Evolutionary conservation across 1,140 invertebrate species (phyloP).

Genomic region (Zaprionus tsacasi): DNA sequence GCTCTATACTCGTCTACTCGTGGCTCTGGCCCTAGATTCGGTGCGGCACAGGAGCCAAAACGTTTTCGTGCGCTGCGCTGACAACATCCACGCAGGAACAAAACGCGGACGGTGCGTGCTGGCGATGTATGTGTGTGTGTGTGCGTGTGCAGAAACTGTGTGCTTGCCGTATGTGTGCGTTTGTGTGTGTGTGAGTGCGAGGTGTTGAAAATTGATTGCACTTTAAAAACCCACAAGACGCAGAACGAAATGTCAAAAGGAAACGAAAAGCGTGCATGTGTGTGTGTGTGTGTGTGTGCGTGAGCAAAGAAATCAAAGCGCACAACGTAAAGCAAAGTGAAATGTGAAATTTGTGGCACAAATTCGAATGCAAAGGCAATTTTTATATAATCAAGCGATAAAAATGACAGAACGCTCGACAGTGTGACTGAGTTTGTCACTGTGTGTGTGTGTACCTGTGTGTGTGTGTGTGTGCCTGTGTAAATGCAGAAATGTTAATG

Average conservation of each 20-base stretch:
- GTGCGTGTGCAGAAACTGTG: conserved; percentile 46
- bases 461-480: conserved; percentile 46
- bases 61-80: conserved; percentile 81
- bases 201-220: conserved; percentile 74
- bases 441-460: conserved; percentile 20
- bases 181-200: conserved; percentile 36
- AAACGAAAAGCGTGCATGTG: conserved; percentile 5
- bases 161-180: conserved; percentile 11
- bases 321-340: conserved; percentile 9
- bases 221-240: conserved; percentile 61
- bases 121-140: conserved; percentile 16
- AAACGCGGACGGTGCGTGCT: conserved; percentile 75
- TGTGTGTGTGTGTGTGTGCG: not conserved
- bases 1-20: conserved; percentile 5
- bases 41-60: conserved; percentile 58
- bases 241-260: conserved; percentile 21
- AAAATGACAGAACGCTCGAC: conserved; percentile 55
- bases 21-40: conserved; percentile 18
- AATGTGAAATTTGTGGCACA: conserved; percentile 25
- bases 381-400: conserved; percentile 83
- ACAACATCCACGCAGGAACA: conserved; percentile 80
- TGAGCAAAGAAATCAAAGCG: conserved; percentile 31
- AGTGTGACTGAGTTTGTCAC: conserved; percentile 10
- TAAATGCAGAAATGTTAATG: conserved; percentile 75
- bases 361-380: conserved; percentile 65